phyloP scores from a whole-genome alignment of 2,888 invertebrate species.

The Rhyacophila evoluta region DNA sequence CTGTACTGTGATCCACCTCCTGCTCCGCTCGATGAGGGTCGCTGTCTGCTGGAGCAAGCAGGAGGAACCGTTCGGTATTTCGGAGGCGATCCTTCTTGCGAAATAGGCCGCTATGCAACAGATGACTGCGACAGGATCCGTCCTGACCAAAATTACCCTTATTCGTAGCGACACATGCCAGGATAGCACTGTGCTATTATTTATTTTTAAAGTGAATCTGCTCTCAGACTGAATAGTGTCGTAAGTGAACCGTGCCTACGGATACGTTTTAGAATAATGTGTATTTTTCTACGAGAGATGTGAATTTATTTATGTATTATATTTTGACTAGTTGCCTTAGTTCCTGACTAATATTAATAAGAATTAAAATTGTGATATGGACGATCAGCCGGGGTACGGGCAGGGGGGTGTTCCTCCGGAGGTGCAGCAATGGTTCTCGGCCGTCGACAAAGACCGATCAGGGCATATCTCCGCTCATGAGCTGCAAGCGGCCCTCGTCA shows the following conservation, averaged over 20 bases:
- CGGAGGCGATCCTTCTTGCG: constrained; percentile 7
- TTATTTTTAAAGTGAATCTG: constrained; percentile 27
- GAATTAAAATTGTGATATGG: constrained; percentile 51
- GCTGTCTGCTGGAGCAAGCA: constrained; percentile 31
- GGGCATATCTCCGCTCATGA: constrained; percentile 84
- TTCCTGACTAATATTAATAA: constrained; percentile 37
- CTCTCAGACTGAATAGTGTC: constrained; percentile 23
- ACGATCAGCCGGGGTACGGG: constrained; percentile 56
- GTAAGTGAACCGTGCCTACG: constrained; percentile 29
- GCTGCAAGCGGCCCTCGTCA: constrained; percentile 83
- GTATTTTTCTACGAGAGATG: constrained; percentile 25
- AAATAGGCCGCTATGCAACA: background rate
- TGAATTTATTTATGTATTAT: constrained; percentile 23
- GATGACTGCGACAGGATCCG: constrained; percentile 28
- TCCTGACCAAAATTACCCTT: constrained; percentile 48
- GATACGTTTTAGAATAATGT: constrained; percentile 37
- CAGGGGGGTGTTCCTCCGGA: constrained; percentile 73
- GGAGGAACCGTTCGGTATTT: constrained; percentile 32
- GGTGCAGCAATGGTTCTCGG: constrained; percentile 85
- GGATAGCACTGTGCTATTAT: constrained; percentile 34
- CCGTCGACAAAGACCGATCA: constrained; percentile 86
- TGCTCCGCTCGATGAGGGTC: constrained; percentile 44
- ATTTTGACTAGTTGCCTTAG: constrained; percentile 33
- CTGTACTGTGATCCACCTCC: constrained; percentile 27
- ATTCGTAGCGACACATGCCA: constrained; percentile 44